A percentile compares a stretch with the other conserved stretches of the same genome.
Evolutionary conservation across 2,797 vertebrate genomes (phyloP).

Genomic region (Urophycis tenuis): DNA sequence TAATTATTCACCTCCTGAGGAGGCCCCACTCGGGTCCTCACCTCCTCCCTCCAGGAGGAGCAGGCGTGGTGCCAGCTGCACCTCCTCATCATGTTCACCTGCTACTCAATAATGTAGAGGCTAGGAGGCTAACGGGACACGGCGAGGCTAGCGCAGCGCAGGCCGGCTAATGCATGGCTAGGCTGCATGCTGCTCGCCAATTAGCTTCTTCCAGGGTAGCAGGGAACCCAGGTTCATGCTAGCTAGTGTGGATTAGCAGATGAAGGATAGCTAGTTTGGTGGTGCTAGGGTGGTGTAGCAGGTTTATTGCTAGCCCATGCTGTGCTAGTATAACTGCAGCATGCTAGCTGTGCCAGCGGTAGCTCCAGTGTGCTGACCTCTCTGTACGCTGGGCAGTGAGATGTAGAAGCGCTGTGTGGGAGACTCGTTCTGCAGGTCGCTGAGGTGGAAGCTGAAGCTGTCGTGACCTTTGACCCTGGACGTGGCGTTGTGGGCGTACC

Average conservation of each 20-base stretch:
- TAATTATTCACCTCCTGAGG: slow-evolving; percentile 66
- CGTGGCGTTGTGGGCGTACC: slow-evolving; percentile 54
- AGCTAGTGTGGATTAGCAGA: background rate
- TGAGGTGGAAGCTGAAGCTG: slow-evolving; percentile 69
- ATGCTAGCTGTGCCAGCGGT: background rate
- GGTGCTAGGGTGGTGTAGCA: background rate
- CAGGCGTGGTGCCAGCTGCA: slow-evolving; percentile 47
- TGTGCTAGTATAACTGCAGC: background rate
- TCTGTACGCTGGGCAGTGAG: slow-evolving; percentile 51
- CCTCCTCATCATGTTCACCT: slow-evolving; percentile 52
- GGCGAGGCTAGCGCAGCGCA: background rate
- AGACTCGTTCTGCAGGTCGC: slow-evolving; percentile 58
- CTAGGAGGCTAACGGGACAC: slow-evolving; percentile 17
- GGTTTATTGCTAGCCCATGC: background rate
- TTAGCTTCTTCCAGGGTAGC: background rate
- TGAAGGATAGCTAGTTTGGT: background rate
- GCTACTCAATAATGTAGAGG: slow-evolving; percentile 51
- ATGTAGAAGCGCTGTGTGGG: slow-evolving; percentile 61
- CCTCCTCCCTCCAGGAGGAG: slow-evolving; percentile 59
- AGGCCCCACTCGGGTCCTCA: slow-evolving; percentile 48
- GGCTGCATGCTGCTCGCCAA: background rate
- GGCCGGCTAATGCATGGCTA: slow-evolving; percentile 11
- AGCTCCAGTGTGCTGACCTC: slow-evolving; percentile 53
- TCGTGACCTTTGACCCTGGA: slow-evolving; percentile 57
- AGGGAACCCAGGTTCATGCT: background rate